Evolutionary conservation across 1,140 invertebrate species (phyloP), one percentile per base, ranked within the genome.

Genomic region (Bactericera cockerelli): DNA sequence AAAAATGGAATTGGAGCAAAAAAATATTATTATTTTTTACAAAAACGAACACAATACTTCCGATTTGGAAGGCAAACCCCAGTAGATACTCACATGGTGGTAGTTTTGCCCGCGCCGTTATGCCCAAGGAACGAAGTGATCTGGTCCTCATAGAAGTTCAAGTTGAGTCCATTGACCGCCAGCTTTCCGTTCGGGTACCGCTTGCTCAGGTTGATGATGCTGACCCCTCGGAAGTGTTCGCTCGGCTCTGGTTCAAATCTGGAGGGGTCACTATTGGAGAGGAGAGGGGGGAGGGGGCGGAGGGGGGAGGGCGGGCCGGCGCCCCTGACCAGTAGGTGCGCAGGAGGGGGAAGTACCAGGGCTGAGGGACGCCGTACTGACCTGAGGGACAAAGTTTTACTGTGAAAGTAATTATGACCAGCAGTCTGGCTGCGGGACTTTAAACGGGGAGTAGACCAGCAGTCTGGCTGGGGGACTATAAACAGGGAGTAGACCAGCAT

Each of bases 101-200:
- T 90, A 1, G 88, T 90, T 74, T 93, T 93, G 1, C 89, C 89
- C 28, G 89, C 89, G n/a, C 83, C 83, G 66, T 91, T 93, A 65
- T 89, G 88, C 0, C 89, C 90, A 0, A 93, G 71, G 8, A 93
- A 73, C 0, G 89, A 89, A 66, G 92, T 85, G 1, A 93, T 87
- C 70, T 93, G 86, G 0, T 86, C 89, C 31, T 66, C 58, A 59
- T 66, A 65, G 6, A 67, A 54, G 55, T 67, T 62, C 22, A 67
- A 49, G 54, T 63, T 61, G 0, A 66, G 58, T 21, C 61, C 63
- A 36, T 65, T 62, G 4, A 67, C 63, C n/a, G 66, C 64, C 4
- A 49, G 22, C 42, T 49, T 49, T 22, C 42, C 42, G 22, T 49
- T 49, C 22, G n/a, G n/a, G 22, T 6, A 49, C 8, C 42, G 42